Evolutionary conservation across 1,140 invertebrate genomes (phyloP).

Genomic region (Drosophila bifasciata): DNA sequence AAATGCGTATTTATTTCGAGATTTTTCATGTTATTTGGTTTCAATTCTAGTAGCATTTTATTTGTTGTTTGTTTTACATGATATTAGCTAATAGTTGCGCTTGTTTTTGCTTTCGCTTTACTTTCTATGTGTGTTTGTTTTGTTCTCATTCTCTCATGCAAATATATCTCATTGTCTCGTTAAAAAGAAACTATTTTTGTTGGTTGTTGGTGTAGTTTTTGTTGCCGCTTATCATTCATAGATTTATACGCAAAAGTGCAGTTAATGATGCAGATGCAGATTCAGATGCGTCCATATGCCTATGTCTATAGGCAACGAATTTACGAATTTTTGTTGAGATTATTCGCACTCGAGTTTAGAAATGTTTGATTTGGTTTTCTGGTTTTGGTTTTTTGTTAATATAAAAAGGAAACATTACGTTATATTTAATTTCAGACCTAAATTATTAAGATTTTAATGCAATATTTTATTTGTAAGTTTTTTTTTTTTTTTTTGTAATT

Average conservation of each 20-base stretch:
- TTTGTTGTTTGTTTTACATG: slow-evolving; percentile 74
- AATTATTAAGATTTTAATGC: slow-evolving; percentile 77
- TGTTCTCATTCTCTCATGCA: slow-evolving; percentile 39
- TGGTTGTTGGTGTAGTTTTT: slow-evolving; percentile 33
- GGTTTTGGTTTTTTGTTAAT: slow-evolving; percentile 52
- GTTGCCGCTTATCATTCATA: slow-evolving; percentile 66
- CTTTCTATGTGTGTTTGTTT: slow-evolving; percentile 21
- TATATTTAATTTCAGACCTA: slow-evolving; percentile 68
- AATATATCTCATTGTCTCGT: slow-evolving; percentile 27
- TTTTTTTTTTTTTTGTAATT: slow-evolving; percentile 64
- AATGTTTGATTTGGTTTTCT: slow-evolving; percentile 53
- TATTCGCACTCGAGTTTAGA: slow-evolving; percentile 52
- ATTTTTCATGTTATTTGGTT: slow-evolving; percentile 71
- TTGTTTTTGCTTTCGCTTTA: slow-evolving; percentile 46
- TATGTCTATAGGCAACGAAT: slow-evolving; percentile 64
- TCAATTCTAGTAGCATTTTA: slow-evolving; percentile 83
- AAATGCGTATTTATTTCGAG: slow-evolving; percentile 81
- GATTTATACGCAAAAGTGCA: slow-evolving; percentile 65
- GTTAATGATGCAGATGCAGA: slow-evolving; percentile 57
- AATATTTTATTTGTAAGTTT: slow-evolving; percentile 70
- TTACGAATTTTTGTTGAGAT: slow-evolving; percentile 33
- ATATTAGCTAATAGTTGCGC: slow-evolving; percentile 81
- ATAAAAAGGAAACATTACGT: slow-evolving; percentile 74
- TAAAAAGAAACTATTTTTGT: slow-evolving; percentile 61
- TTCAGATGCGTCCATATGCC: slow-evolving; percentile 56